Evolutionary conservation across 2,888 invertebrate species (phyloP).

Genomic region (Psylliodes chrysocephalus): DNA sequence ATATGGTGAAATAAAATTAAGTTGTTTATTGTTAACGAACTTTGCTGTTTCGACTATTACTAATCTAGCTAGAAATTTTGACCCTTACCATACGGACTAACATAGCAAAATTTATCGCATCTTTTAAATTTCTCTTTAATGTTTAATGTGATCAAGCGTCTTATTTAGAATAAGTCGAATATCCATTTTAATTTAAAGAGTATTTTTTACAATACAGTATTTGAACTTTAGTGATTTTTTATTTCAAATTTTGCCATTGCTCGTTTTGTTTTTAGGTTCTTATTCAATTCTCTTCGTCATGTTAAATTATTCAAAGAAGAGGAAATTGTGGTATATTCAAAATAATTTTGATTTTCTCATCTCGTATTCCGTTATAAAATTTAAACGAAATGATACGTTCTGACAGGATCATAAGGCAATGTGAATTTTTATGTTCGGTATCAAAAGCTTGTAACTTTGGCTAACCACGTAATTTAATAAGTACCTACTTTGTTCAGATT

Average conservation of each 20-base stretch:
- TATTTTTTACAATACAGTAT: constrained; percentile 37
- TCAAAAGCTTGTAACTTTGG: constrained; percentile 15
- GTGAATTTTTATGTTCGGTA: constrained; percentile 19
- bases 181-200: constrained; percentile 50
- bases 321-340: constrained; percentile 38
- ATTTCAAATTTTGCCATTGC: constrained; percentile 40
- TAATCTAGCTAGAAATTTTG: no score
- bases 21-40: no score
- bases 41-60: no score
- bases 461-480: no score
- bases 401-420: constrained; percentile 26
- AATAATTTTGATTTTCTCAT: constrained; percentile 22
- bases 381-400: constrained; percentile 34
- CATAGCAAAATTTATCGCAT: no score
- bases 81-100: no score
- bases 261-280: constrained; percentile 38
- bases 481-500: no score
- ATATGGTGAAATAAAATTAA: no score
- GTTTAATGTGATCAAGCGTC: no score
- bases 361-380: constrained; percentile 29
- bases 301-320: constrained; percentile 42
- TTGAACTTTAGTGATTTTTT: constrained; percentile 38
- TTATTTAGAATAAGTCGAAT: no score
- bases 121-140: no score
- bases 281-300: constrained; percentile 39